Conservation (phyloP, 2,113 vertebrate species). For the Prunella himalayana region DNA sequence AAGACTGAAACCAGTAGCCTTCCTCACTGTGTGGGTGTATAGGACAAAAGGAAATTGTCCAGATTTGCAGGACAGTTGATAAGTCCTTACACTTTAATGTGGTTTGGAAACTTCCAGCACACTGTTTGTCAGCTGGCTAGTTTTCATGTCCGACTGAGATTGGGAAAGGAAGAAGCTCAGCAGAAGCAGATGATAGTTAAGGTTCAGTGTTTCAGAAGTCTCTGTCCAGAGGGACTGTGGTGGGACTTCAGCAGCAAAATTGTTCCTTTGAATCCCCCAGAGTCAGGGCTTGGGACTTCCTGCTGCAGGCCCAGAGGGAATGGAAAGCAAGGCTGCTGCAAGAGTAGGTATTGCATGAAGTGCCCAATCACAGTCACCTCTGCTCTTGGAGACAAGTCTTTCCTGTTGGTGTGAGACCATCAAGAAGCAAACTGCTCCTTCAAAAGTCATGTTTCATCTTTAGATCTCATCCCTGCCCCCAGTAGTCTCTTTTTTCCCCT, state of each 20-base stretch:
- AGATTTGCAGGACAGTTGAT: conserved; percentile 34
- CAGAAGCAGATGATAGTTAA: conserved; percentile 35
- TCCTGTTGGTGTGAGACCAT: background rate
- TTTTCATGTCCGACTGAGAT: conserved; percentile 1
- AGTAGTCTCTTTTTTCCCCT: background rate
- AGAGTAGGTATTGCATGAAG: conserved; percentile 24
- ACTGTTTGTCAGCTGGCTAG: conserved; percentile 6
- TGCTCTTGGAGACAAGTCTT: background rate
- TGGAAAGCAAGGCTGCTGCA: conserved; percentile 12
- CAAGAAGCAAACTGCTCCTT: background rate
- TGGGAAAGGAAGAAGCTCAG: conserved; percentile 55
- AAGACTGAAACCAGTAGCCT: background rate
- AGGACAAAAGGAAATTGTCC: conserved; percentile 3
- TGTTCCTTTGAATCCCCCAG: conserved; percentile 9
- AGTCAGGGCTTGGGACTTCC: conserved; percentile 27
- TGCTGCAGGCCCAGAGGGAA: background rate
- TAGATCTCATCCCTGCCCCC: background rate
- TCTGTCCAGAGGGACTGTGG: background rate
- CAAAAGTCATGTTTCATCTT: background rate
- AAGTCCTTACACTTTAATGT: conserved; percentile 1
- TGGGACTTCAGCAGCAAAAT: conserved; percentile 45
- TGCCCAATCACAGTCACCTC: background rate
- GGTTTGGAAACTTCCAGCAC: conserved; percentile 22
- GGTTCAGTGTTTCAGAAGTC: background rate
- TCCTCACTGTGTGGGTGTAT: background rate